Conservation (phyloP, 2,113 vertebrate species). For the Corapipo altera region DNA sequence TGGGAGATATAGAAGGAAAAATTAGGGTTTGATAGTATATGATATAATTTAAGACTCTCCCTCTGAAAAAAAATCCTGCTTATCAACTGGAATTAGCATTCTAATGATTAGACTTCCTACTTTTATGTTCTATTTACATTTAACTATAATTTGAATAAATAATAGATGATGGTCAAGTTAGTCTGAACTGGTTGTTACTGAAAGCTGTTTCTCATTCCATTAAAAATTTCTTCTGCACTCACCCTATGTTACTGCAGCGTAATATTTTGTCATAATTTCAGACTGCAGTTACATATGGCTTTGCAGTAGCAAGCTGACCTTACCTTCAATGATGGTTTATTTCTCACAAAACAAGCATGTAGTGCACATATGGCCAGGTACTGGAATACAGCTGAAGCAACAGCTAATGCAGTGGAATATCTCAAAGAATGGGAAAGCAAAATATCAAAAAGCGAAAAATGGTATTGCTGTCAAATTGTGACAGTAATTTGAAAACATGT, state of each 20-base stretch:
- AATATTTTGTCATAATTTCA: background rate
- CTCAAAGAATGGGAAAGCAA: background rate
- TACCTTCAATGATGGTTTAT: background rate
- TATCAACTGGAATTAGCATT: background rate
- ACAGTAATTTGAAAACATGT: background rate
- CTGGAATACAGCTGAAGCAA: background rate
- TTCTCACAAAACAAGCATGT: background rate
- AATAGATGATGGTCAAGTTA: background rate
- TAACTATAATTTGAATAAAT: background rate
- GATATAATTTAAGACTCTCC: background rate
- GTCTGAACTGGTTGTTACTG: background rate
- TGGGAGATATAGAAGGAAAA: background rate
- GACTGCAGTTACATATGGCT: background rate
- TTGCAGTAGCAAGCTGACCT: background rate
- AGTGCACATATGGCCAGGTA: background rate
- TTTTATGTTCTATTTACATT: background rate
- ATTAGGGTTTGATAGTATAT: background rate
- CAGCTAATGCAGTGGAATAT: background rate
- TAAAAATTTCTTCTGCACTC: background rate
- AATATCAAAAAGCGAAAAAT: background rate
- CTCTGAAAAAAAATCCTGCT: background rate
- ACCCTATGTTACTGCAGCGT: background rate
- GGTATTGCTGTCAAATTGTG: background rate
- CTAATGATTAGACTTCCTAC: background rate
- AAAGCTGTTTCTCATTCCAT: background rate